These are phyloP conservation scores for Choreutis nemorana DNA, from an alignment of 2,888 invertebrate genomes.

Conservation along the genomic window DNA sequence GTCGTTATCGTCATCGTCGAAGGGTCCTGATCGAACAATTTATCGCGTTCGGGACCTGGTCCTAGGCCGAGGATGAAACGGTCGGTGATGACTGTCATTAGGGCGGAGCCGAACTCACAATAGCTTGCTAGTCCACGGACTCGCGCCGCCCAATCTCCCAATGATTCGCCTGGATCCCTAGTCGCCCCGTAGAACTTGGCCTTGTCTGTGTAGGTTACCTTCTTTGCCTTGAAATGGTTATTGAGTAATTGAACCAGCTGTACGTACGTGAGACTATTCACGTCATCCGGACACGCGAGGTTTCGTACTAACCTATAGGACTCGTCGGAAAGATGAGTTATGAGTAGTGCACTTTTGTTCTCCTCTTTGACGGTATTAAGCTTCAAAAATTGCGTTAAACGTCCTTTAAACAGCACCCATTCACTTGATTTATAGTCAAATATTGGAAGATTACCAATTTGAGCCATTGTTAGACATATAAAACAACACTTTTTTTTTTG, in stretches of 20 bases:
- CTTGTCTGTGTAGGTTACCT: constrained; percentile 11
- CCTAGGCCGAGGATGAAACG: constrained; percentile 13
- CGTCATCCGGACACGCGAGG: constrained; percentile 9
- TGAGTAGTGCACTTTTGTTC: constrained; percentile 3
- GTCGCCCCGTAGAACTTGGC: constrained; percentile 13
- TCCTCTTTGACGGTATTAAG: too few relatives aligned
- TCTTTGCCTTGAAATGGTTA: constrained; percentile 11
- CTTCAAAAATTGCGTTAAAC: too few relatives aligned
- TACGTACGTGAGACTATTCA: constrained; percentile 6
- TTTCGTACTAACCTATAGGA: constrained; percentile 8
- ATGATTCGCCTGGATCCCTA: constrained; percentile 7
- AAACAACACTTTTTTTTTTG: too few relatives aligned
- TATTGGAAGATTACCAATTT: too few relatives aligned
- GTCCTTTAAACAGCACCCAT: too few relatives aligned
- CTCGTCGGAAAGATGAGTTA: constrained; percentile 9
- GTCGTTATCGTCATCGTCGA: constrained; percentile 7
- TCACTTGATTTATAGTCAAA: too few relatives aligned
- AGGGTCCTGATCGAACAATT: constrained; percentile 8
- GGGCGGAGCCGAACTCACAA: constrained; percentile 11
- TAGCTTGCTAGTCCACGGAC: constrained; percentile 8
- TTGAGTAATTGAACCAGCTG: constrained; percentile 10
- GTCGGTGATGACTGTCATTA: constrained; percentile 11
- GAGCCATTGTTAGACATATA: too few relatives aligned
- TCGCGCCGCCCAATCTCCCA: constrained; percentile 13
- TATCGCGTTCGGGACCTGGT: constrained; percentile 10